Evolutionary conservation across 2,888 invertebrate species (phyloP).

Genomic region (Plebejus melissa): DNA sequence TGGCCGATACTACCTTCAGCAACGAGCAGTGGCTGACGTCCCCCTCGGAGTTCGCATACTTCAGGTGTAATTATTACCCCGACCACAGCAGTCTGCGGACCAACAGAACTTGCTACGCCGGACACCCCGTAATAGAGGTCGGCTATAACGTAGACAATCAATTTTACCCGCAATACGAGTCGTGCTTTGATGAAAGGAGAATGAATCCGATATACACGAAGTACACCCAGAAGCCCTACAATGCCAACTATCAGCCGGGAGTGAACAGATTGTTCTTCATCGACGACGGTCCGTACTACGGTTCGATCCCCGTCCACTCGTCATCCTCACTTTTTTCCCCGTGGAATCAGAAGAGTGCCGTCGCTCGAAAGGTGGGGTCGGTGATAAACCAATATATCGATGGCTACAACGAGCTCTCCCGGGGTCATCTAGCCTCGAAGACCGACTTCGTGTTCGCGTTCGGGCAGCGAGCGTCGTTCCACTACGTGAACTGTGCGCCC

Average conservation of each 20-base stretch:
- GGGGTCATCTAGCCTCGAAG: conserved; percentile 83
- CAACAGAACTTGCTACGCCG: conserved; percentile 53
- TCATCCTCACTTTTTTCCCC: conserved; percentile 51
- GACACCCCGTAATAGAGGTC: conserved; percentile 56
- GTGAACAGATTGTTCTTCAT: conserved; percentile 61
- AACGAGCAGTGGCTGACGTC: conserved; percentile 56
- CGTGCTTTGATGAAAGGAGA: conserved; percentile 57
- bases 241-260: conserved; percentile 59
- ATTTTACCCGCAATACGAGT: conserved; percentile 61
- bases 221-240: conserved; percentile 65
- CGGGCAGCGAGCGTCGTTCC: conserved; percentile 81
- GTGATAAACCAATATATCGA: conserved; percentile 61
- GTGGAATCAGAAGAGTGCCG: conserved; percentile 50
- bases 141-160: conserved; percentile 53
- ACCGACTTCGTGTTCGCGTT: conserved; percentile 81
- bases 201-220: conserved; percentile 58
- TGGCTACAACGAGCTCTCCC: conserved; percentile 62
- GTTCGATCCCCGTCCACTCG: conserved; percentile 48
- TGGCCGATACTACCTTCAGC: conserved; percentile 52
- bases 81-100: conserved; percentile 51
- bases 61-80: conserved; percentile 51
- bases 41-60: conserved; percentile 50
- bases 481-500: conserved; percentile 83
- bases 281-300: conserved; percentile 52
- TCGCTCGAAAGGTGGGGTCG: conserved; percentile 51